phyloP scores from a whole-genome alignment of 2,113 vertebrate species.

The Stercorarius parasiticus region DNA sequence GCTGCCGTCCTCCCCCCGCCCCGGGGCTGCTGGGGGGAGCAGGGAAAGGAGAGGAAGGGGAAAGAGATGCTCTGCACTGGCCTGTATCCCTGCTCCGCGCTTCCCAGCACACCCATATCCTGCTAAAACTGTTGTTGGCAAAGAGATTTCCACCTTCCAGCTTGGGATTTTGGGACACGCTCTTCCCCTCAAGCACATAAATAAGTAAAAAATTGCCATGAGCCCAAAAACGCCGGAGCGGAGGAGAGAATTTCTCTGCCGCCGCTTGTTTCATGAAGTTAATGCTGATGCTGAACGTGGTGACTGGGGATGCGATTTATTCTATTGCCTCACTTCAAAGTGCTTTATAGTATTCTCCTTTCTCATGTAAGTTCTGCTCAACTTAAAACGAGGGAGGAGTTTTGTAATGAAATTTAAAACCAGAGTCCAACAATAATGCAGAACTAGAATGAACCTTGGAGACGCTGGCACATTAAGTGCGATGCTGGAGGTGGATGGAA shows the following conservation, averaged over 20 bases:
- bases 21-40: neutral
- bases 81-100: neutral
- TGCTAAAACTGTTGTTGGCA: neutral
- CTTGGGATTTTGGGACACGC: neutral
- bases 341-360: neutral
- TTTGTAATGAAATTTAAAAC: neutral
- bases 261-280: neutral
- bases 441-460: neutral
- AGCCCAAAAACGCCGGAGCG: rapidly evolving
- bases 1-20: neutral
- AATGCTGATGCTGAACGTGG: neutral
- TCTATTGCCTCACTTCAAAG: neutral
- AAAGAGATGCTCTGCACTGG: neutral
- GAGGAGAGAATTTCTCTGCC: neutral
- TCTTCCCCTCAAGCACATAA: neutral
- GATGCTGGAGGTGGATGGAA: neutral
- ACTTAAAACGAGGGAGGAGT: neutral
- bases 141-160: neutral
- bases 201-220: neutral
- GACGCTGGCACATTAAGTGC: neutral
- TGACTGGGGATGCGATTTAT: neutral
- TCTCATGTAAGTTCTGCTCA: neutral
- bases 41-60: neutral
- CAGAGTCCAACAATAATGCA: neutral
- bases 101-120: neutral